phyloP scores from a whole-genome alignment of 2,888 invertebrate species.

The Drosophila maculinotata region DNA sequence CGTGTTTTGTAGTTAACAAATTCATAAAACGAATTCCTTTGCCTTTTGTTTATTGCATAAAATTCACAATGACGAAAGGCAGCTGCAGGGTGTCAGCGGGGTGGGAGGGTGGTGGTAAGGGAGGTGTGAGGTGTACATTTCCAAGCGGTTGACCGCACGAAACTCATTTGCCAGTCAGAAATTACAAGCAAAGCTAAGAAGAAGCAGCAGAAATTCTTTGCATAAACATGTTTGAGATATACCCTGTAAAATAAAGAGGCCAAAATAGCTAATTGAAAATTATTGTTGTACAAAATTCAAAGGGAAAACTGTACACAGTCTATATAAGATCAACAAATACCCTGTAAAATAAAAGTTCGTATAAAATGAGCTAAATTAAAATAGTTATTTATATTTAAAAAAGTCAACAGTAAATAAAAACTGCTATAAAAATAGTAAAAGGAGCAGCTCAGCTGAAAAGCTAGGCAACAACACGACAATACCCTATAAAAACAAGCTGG shows the following conservation, averaged over 20 bases:
- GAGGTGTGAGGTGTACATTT: slow-evolving; percentile 48
- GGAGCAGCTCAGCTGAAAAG: background rate
- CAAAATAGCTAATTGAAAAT: too few relatives aligned
- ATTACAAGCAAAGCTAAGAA: slow-evolving; percentile 36
- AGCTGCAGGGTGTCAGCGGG: slow-evolving; percentile 9
- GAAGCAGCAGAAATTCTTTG: too few relatives aligned
- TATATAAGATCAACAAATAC: too few relatives aligned
- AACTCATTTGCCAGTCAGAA: slow-evolving; percentile 74
- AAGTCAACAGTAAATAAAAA: too few relatives aligned
- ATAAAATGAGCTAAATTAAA: too few relatives aligned
- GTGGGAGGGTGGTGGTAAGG: background rate
- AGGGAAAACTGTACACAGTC: too few relatives aligned
- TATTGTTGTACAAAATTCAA: too few relatives aligned
- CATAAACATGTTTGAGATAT: too few relatives aligned
- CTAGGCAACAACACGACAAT: background rate
- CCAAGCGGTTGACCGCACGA: slow-evolving; percentile 66
- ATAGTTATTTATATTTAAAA: too few relatives aligned
- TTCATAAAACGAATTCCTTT: slow-evolving; percentile 74
- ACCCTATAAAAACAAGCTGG: background rate
- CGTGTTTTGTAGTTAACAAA: slow-evolving; percentile 71
- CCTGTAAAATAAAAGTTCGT: background rate
- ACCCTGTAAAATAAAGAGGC: slow-evolving; percentile 11
- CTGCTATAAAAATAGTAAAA: background rate
- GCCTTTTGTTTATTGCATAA: slow-evolving; percentile 51
- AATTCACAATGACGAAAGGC: slow-evolving; percentile 47